These are phyloP conservation scores for Priocnemis perturbator DNA, from an alignment of 2,888 invertebrate genomes.

Conservation along the genomic window DNA sequence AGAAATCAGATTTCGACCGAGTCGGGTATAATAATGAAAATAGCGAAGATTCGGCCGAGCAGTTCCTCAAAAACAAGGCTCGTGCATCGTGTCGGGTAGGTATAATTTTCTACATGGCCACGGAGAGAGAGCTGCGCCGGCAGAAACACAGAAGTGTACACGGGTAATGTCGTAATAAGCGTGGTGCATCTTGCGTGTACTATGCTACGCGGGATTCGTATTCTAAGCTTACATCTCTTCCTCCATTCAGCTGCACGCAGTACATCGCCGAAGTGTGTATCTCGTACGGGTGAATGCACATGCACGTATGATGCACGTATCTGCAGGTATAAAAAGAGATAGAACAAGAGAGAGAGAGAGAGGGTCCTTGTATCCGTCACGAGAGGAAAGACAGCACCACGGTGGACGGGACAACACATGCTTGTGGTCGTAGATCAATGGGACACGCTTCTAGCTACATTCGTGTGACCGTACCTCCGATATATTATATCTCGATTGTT, in stretches of 20 bases:
- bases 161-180: slow-evolving; percentile 45
- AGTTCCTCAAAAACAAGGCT: too few relatives aligned
- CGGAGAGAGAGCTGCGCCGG: too few relatives aligned
- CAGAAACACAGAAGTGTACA: neutral
- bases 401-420: slow-evolving; percentile 43
- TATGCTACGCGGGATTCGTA: slow-evolving; percentile 27
- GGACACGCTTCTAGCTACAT: slow-evolving; percentile 55
- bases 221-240: slow-evolving; percentile 25
- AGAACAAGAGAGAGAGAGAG: neutral
- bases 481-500: slow-evolving; percentile 43
- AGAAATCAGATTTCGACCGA: too few relatives aligned
- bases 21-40: too few relatives aligned
- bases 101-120: too few relatives aligned
- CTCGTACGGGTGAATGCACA: slow-evolving; percentile 25
- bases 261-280: slow-evolving; percentile 2
- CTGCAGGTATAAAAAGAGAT: slow-evolving; percentile 6
- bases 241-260: slow-evolving; percentile 43
- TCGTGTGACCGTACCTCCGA: slow-evolving; percentile 42
- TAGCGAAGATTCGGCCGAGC: too few relatives aligned
- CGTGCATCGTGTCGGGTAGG: too few relatives aligned
- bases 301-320: slow-evolving; percentile 10
- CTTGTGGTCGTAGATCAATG: slow-evolving; percentile 58
- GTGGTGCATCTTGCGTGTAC: slow-evolving; percentile 31
- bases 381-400: slow-evolving; percentile 17
- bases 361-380: neutral